These are phyloP conservation scores for Zapornia atra DNA, from an alignment of 2,113 vertebrate genomes.

Conservation along the genomic window DNA sequence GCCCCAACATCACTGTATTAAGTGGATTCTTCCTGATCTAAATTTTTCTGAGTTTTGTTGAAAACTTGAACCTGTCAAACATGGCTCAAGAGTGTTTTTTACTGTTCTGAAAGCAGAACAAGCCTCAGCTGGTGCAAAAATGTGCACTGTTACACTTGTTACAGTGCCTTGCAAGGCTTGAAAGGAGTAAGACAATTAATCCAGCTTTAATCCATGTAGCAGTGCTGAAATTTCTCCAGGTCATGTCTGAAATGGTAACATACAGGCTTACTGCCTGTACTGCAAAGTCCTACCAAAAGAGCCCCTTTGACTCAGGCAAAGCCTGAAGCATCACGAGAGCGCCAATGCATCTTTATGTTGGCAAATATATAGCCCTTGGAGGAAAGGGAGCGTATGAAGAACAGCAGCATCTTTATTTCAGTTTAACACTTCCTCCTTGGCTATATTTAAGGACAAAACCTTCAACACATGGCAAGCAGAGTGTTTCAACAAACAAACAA, in stretches of 20 bases:
- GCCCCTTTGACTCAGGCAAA: background rate
- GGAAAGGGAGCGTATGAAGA: background rate
- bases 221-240: background rate
- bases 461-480: background rate
- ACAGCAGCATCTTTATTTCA: conserved; percentile 33
- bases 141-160: background rate
- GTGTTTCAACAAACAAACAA: background rate
- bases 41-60: background rate
- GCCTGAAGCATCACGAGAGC: background rate
- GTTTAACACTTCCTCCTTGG: background rate
- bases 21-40: background rate
- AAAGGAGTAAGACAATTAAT: background rate
- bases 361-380: background rate
- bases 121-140: background rate
- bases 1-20: background rate
- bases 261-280: background rate
- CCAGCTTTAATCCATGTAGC: background rate
- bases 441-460: conserved; percentile 29
- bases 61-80: background rate
- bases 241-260: background rate
- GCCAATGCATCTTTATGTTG: background rate
- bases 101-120: background rate
- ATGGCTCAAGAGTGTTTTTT: background rate
- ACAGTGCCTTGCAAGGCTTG: background rate
- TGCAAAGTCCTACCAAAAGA: background rate